Conservation (phyloP, 2,797 vertebrate species). For the Phoebastria nigripes region DNA sequence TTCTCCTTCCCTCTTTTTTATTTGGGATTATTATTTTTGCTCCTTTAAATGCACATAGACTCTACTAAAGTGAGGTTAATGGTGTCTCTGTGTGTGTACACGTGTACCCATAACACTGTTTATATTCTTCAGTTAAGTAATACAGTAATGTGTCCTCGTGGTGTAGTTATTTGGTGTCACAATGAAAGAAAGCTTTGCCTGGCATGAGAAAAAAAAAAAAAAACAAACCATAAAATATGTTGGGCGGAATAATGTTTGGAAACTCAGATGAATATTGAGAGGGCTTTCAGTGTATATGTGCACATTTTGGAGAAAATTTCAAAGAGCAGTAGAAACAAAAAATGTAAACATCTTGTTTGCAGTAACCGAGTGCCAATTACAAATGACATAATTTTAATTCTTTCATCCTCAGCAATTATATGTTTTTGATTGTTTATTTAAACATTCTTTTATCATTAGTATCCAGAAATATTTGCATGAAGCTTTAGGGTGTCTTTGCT, state of each 20-base stretch:
- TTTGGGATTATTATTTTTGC: not conserved
- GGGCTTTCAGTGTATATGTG: not conserved
- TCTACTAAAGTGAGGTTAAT: not conserved
- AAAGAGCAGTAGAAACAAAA: not conserved
- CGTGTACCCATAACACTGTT: not conserved
- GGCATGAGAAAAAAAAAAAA: not conserved
- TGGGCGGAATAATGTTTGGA: not conserved
- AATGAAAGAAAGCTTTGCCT: not conserved
- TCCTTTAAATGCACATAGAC: not conserved
- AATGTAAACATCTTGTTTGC: not conserved
- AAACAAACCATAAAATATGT: not conserved
- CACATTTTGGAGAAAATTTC: not conserved
- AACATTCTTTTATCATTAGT: not conserved
- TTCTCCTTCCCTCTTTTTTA: not conserved
- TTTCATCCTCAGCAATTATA: not conserved
- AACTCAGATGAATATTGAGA: not conserved
- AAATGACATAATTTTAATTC: not conserved
- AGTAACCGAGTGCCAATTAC: not conserved
- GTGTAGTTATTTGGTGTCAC: not conserved
- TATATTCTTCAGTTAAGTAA: not conserved
- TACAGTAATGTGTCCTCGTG: not conserved
- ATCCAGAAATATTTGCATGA: not conserved
- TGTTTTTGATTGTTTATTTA: not conserved
- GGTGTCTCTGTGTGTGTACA: not conserved
- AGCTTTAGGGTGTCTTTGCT: not conserved